These are phyloP conservation scores for Helicoverpa zea DNA, from an alignment of 1,140 invertebrate genomes.

Conservation along the genomic window DNA sequence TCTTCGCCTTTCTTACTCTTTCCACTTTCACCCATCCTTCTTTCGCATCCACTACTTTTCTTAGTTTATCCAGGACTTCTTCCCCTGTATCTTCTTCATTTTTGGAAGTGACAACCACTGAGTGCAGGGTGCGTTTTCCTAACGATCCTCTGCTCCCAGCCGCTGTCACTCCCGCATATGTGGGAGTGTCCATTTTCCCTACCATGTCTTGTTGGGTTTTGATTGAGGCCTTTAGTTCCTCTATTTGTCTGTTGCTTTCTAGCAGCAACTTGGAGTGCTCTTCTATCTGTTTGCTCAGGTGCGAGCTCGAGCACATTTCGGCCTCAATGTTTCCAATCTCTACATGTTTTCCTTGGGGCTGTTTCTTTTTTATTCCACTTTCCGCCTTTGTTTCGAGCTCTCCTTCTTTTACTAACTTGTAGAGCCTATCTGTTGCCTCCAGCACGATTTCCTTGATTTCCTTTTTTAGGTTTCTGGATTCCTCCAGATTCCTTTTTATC, in stretches of 20 bases:
- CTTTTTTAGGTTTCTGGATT: too few species aligned
- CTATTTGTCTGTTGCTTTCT: background rate
- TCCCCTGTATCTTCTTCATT: constrained; percentile 48
- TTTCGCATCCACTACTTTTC: constrained; percentile 37
- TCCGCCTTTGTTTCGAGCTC: too few species aligned
- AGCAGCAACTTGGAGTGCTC: too few species aligned
- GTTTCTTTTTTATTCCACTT: too few species aligned
- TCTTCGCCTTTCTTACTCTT: background rate
- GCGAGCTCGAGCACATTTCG: too few species aligned
- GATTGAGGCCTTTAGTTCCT: background rate
- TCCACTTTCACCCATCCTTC: background rate
- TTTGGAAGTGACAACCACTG: constrained; percentile 25
- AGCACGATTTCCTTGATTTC: too few species aligned
- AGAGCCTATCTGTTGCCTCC: too few species aligned
- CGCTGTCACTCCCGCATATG: background rate
- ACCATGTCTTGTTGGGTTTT: background rate
- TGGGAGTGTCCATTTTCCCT: background rate
- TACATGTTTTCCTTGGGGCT: too few species aligned
- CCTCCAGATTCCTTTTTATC: too few species aligned
- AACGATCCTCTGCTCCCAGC: background rate
- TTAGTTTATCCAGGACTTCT: constrained; percentile 12
- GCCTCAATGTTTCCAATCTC: too few species aligned
- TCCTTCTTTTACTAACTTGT: too few species aligned
- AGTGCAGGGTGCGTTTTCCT: background rate
- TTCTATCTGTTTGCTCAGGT: too few species aligned